Evolutionary conservation across 2,797 vertebrate species (phyloP), one percentile per base, ranked within the genome.

Genomic region (Chelon auratus): DNA sequence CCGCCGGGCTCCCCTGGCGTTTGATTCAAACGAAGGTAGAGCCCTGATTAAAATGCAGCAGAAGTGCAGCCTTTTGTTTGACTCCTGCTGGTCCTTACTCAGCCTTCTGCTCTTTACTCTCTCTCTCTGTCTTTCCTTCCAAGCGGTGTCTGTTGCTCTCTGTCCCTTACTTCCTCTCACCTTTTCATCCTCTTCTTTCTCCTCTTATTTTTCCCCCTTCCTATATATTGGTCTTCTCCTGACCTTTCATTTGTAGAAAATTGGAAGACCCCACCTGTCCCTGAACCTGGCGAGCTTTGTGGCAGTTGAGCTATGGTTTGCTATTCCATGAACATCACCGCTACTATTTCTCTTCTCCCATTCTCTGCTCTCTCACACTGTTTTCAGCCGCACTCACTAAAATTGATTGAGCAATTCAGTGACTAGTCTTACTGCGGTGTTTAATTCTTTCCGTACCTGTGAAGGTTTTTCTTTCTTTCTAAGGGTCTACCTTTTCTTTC

Each of bases 241-340:
- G 18, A 15, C 68, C 14, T 74, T 78, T 75, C 59, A 59, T 73
- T 73, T 75, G 71, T 71, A 69, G 68, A 80, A 80, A 73, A 84
- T 80, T 68, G 61, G 60, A 79, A 81, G 80, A 78, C 70, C 72
- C 77, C 71, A 57, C 75, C 51, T 82, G 73, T 78, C 62, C 67
- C 68, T 85, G 86, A 87, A 85, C 71, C 71, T 72, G 63, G 61
- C 63, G 50, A 48, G 72, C 74, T 68, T 59, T 78, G 69, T 87
- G 60, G 78, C 68, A 71, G 53, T 77, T 83, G 83, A 88, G 78
- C 80, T 74, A 80, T 80, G 78, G 67, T 85, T 89, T 88, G 79
- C 63, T 83, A 74, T 87, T 83, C 72, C 63, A 66, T 20, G 71
- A 75, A 50, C 72, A 62, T 61, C 18, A 17, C 53, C 47, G 12